Evolutionary conservation across 2,113 vertebrate genomes (phyloP).

Genomic region (Phaethon lepturus): DNA sequence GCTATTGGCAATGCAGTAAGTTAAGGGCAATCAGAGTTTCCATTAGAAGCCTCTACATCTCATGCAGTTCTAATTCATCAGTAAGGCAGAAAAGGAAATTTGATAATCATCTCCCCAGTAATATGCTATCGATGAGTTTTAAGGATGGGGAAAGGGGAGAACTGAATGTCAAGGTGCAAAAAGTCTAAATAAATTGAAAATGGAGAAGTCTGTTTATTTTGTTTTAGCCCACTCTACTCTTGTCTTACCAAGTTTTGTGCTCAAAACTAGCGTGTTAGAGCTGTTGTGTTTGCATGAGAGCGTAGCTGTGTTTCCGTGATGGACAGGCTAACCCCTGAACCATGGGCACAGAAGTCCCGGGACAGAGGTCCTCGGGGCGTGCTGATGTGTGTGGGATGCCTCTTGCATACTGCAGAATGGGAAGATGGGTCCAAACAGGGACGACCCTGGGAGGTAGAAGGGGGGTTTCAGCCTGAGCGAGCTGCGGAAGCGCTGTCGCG

Average conservation of each 20-base stretch:
- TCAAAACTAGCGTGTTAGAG: neutral
- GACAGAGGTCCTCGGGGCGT: neutral
- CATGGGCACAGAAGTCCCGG: neutral
- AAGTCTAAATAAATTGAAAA: neutral
- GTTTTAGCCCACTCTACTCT: accelerated
- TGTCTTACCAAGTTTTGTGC: neutral
- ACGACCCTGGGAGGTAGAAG: neutral
- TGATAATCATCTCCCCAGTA: neutral
- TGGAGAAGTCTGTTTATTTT: neutral
- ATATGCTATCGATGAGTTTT: neutral
- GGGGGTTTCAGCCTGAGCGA: neutral
- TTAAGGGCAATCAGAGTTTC: conserved; percentile 59
- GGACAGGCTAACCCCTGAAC: neutral
- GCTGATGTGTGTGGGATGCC: neutral
- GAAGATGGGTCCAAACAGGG: neutral
- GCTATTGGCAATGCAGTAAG: conserved; percentile 42
- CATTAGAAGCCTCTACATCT: conserved; percentile 33
- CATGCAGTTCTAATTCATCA: conserved; percentile 9
- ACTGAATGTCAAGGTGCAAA: neutral
- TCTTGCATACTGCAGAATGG: accelerated
- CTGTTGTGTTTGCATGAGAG: accelerated
- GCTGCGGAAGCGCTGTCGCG: neutral
- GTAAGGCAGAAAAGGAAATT: neutral
- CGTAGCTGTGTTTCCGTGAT: neutral
- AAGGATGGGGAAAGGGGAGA: neutral